Base-by-base conservation (phyloP, 2,797 vertebrate genomes). In the Sebastes steindachneri region DNA sequence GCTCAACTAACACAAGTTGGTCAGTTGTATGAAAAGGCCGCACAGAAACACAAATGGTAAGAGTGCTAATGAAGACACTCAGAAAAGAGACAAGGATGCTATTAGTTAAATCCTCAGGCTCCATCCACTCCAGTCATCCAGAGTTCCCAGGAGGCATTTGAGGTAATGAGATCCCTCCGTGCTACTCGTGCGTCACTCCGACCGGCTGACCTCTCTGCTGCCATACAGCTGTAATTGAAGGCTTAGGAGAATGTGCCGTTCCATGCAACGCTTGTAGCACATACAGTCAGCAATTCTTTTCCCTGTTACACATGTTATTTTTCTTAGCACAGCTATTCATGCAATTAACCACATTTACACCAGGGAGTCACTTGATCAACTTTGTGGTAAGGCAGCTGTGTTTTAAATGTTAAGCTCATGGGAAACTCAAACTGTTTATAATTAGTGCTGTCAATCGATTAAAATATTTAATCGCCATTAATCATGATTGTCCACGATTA, bases 121-220 rank as follows among this genome's bases (percentile, higher is more conserved):
- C 71, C 77, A 83, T 86, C 65, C 75, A 74, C 76, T 85, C 66
- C 67, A 84, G 86, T 84, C 37, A 15, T 15, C 37, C 37, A 45
- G 0, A 45, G 37, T 80, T 93, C 87, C 69, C 77, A 73, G 74
- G 81, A 91, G 91, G 83, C 89, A 84, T 89, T 91, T 82, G 68
- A 92, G 86, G 93, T 93, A 94, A 95, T 94, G 80, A 91, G 89
- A 93, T 92, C 91, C 76, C 80, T 89, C 86, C 73, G 82, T 83
- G 84, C 85, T 86, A 31, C 70, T 68, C 69, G 75, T 93, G 92
- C 89, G 86, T 93, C 91, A 93, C 85, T 91, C 85, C 80, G 73
- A 73, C 77, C 9, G 83, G 89, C 88, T 89, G 92, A 90, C 91
- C 82, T 84, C 84, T 83, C 54, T 54, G 77, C 75, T 80, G 67